Evolutionary conservation across 2,113 vertebrate species (phyloP).

Genomic region (Eurystomus gularis): DNA sequence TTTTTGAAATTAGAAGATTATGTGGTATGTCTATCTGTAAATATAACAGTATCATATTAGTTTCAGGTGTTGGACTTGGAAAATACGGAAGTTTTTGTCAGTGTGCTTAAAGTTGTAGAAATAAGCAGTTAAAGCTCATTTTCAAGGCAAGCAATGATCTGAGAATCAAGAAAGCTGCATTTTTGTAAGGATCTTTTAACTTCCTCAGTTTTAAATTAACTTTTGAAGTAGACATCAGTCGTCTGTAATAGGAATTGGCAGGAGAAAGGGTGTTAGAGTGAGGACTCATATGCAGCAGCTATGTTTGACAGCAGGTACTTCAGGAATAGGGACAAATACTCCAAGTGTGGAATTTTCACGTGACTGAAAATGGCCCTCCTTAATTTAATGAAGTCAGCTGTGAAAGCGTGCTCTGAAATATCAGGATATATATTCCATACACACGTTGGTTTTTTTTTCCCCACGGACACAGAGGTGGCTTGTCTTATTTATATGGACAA

Average conservation of each 20-base stretch:
- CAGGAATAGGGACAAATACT: background rate
- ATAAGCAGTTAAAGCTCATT: background rate
- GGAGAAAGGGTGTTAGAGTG: background rate
- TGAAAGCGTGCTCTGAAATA: background rate
- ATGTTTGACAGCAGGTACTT: background rate
- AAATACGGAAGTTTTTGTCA: background rate
- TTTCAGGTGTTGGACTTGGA: background rate
- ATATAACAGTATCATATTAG: background rate
- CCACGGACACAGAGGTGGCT: background rate
- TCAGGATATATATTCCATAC: background rate
- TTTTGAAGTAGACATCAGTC: background rate
- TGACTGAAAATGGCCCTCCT: background rate
- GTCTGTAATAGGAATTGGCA: background rate
- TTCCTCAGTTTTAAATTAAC: background rate
- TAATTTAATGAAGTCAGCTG: background rate
- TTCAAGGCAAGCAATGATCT: background rate
- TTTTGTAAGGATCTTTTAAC: background rate
- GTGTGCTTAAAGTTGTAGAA: background rate
- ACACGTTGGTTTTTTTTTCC: no score
- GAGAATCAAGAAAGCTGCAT: background rate
- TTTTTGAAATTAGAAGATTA: background rate
- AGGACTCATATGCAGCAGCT: rapidly evolving
- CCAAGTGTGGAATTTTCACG: background rate
- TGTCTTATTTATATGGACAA: background rate
- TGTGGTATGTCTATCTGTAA: background rate